Evolutionary conservation across 2,113 vertebrate species (phyloP), one percentile per base, ranked within the genome.

Genomic region (Tor tambroides): DNA sequence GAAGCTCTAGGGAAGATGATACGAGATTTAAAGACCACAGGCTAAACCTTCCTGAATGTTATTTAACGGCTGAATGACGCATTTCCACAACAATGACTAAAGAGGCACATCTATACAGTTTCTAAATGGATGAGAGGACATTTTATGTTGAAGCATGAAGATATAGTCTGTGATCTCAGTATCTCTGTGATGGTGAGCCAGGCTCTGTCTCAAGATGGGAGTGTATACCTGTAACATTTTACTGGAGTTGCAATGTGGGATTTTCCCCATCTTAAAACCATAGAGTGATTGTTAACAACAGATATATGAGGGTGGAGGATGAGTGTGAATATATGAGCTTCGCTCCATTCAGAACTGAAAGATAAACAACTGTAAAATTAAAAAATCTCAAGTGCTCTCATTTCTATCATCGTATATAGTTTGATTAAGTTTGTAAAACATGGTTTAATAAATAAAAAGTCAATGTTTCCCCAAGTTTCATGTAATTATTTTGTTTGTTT

Each of bases 161-260:
- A 94, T 95, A 91, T 91, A 93, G 93, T 95, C 95, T 97, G 95
- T 96, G 96, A 96, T 97, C 95, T 97, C 91, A 91, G 75, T 72
- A 92, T 94, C 95, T 93, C 94, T 96, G 95, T 97, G 96, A 97
- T 96, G 96, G 94, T 92, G 93, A 96, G 96, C 96, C 96, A 96
- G 95, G 94, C 94, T 95, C 94, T 94, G 94, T 95, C 95, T 94
- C 91, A 88, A 96, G 93, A 91, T 86, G 92, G 90, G 94, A 93
- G 89, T 87, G 90, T 78, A n/a, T n/a, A 80, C 78, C 94, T 97
- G 96, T 96, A 96, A 97, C 95, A 96, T 86, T 91, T 94, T 95
- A 95, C 91, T 91, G 92, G 94, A 96, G 93, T 94, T 92, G 92
- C 92, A 93, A 89, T 92, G 90, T 91, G 97, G 97, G 97, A 95